These are phyloP conservation scores for Tokudaia tokunoshimensis DNA, from an alignment of 2,797 vertebrate genomes.

Conservation along the genomic window DNA sequence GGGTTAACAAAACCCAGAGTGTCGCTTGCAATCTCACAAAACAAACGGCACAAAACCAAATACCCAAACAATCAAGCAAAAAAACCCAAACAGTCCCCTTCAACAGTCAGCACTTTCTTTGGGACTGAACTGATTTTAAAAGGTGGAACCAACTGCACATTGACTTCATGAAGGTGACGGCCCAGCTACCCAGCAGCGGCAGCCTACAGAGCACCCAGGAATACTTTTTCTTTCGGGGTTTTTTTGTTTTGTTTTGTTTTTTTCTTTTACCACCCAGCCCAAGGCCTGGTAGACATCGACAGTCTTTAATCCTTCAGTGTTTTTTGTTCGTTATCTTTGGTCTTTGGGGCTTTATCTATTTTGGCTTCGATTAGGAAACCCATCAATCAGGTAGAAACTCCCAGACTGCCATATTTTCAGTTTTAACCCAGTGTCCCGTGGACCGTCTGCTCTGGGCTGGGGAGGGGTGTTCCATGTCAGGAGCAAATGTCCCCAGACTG, in stretches of 20 bases:
- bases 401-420: background rate
- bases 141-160: background rate
- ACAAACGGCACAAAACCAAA: background rate
- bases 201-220: background rate
- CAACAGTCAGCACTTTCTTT: background rate
- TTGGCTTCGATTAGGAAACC: background rate
- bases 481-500: background rate
- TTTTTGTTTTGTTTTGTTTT: background rate
- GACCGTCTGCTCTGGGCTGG: background rate
- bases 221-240: background rate
- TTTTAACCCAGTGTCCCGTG: background rate
- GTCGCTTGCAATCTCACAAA: background rate
- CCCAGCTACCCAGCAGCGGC: background rate
- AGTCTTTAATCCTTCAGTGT: background rate
- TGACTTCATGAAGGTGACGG: background rate
- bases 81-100: background rate
- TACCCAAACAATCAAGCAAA: background rate
- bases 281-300: background rate
- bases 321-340: background rate
- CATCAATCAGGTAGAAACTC: background rate
- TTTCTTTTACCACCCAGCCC: background rate
- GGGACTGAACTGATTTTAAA: background rate
- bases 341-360: background rate
- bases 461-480: background rate
- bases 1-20: background rate